Evolutionary conservation across 2,797 vertebrate genomes (phyloP), one percentile per base, ranked within the genome.

Genomic region (Characodon lateralis): DNA sequence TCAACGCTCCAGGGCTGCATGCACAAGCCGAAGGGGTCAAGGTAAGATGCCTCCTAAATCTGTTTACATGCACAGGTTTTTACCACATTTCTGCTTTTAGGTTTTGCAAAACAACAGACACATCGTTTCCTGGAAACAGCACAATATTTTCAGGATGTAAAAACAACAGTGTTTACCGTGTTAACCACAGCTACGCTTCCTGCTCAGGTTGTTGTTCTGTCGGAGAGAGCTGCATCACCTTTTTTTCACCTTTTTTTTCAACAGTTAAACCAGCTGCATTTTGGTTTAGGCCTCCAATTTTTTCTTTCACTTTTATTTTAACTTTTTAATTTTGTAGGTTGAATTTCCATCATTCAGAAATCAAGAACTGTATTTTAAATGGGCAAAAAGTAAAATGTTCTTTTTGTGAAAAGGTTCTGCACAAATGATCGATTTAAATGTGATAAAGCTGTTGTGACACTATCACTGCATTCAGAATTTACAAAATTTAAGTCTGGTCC

Each of bases 1-100:
- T 97, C 0, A 97, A 96, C 26, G 94, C 94, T 1, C 97, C 98
- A 0, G 93, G 96, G 73, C 96, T 98, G 83, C 97, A 98, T 0
- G 96, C 97, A 0, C 95, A 97, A 83, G 93, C 98, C 0, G 98
- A 99, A 78, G 98, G 98, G 0, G 97, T 98, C 76, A 99, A 99
- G 97, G 98, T 94, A 70, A 73, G 73, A 75, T 3, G 28, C 65
- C 7, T 39, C 16, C 13, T 75, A 12, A 43, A 0, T 53, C 14
- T 31, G 24, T 55, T 8, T 71, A 8, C 65, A 18, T 58, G 39
- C 65, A 61, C 41, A n/a, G 0, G 39, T 14, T 80, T 70, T 59
- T 2, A 65, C 50, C 12, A 53, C 1, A 5, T 39, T 48, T 13
- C 72, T 74, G 16, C 61, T 73, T 46, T 56, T 77, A 43, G 63